Conservation (phyloP, 2,113 vertebrate genomes). For the Psilopsiagon aymara region DNA sequence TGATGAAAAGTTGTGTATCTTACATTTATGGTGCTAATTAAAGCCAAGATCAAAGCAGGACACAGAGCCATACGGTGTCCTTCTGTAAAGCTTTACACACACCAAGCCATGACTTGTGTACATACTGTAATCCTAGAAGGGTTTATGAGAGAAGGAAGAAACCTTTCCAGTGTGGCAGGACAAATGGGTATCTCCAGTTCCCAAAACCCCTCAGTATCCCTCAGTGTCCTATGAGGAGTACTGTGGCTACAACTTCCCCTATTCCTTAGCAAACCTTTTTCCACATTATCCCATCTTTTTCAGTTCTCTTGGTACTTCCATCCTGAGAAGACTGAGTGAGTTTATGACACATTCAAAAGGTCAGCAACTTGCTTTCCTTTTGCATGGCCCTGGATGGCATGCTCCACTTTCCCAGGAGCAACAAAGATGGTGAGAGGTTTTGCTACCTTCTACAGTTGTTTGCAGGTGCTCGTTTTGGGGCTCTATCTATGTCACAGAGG, state of each 20-base stretch:
- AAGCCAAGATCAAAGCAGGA: conserved; percentile 26
- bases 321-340: background rate
- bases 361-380: background rate
- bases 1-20: background rate
- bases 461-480: background rate
- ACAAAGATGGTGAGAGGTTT: background rate
- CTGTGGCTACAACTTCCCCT: background rate
- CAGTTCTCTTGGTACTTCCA: background rate
- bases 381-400: background rate
- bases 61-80: background rate
- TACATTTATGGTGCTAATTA: conserved; percentile 67
- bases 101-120: background rate
- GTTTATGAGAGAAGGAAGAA: background rate
- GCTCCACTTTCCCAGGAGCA: background rate
- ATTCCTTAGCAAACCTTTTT: background rate
- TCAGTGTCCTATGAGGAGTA: background rate
- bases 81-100: background rate
- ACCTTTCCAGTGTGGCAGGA: background rate
- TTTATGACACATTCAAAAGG: background rate
- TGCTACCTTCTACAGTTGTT: background rate
- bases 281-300: background rate
- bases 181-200: background rate
- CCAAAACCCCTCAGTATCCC: background rate
- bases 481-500: background rate
- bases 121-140: background rate